Base-by-base conservation (phyloP, 2,797 vertebrate genomes). In the Lates japonicus region DNA sequence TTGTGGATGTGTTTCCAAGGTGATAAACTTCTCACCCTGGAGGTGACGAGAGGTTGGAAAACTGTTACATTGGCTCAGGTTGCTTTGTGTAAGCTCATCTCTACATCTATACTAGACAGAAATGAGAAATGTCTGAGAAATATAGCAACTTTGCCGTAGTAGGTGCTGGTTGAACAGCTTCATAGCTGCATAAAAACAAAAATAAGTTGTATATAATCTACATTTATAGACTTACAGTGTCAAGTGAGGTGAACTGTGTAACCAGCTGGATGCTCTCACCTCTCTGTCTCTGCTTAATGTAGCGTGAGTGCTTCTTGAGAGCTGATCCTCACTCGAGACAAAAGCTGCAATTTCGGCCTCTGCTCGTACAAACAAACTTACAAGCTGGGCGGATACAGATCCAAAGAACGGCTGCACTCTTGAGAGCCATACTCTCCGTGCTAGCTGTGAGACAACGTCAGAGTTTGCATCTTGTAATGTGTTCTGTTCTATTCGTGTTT, bases 1-100 rank as follows among this genome's bases (percentile, higher is more conserved):
- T 92, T 89, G 90, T 80, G 77, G 90, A 93, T 88, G 90, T 93
- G 93, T 96, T 96, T 95, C 88, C 84, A 92, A 89, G 89, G 93
- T 92, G 95, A 95, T 92, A 95, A 95, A 96, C 89, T 82, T 86
- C 95, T 95, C 94, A 92, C 92, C 93, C 90, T 88, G 72, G 88
- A 89, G 65, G 86, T 91, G 95, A 93, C 79, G 82, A 74, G 57
- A 92, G 74, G 81, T 93, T 78, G 82, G 84, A 82, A 84, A 86
- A 70, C 76, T 61, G 73, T 80, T 81, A 57, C 78, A 63, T 74
- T 78, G 57, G 85, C 83, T 92, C 80, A 74, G 66, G 17, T 72
- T 46, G 17, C 58, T 25, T 64, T 76, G n/a, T 59, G 31, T 58
- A 35, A 59, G 62, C 42, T 48, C 37, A n/a, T 76, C 13, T 69